These are phyloP conservation scores for Troilus luridus DNA, from an alignment of 2,888 invertebrate genomes.

Conservation along the genomic window DNA sequence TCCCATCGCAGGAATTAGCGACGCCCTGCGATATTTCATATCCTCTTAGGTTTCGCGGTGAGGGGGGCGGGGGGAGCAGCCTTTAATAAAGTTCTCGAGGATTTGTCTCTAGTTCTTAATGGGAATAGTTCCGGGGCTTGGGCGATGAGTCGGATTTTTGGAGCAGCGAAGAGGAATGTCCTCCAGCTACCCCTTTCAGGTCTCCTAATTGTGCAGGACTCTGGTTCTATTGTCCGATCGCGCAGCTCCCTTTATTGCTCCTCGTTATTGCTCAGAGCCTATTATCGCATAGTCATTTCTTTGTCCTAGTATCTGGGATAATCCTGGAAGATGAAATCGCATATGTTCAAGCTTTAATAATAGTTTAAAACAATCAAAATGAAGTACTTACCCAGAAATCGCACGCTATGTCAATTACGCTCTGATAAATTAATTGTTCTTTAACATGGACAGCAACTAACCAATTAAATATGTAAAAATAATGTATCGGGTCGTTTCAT, in stretches of 20 bases:
- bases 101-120: conserved; percentile 53
- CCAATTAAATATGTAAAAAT: too few relatives aligned
- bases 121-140: conserved; percentile 50
- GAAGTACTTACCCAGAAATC: too few relatives aligned
- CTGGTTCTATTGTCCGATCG: conserved; percentile 8
- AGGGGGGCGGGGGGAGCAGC: background rate
- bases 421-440: too few relatives aligned
- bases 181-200: conserved; percentile 31
- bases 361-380: too few relatives aligned
- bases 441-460: too few relatives aligned
- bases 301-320: background rate
- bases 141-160: conserved; percentile 53
- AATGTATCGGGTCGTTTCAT: too few relatives aligned
- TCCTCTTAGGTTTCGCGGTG: background rate
- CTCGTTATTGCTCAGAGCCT: background rate
- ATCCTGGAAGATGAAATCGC: background rate
- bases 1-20: conserved; percentile 38
- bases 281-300: background rate
- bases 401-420: too few relatives aligned
- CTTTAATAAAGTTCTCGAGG: conserved; percentile 39
- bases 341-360: background rate
- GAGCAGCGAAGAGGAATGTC: conserved; percentile 1
- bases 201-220: background rate
- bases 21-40: conserved; percentile 53
- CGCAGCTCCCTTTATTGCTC: background rate